Evolutionary conservation across 2,113 vertebrate species (phyloP), one percentile per base, ranked within the genome.

Genomic region (Phalacrocorax carbo): DNA sequence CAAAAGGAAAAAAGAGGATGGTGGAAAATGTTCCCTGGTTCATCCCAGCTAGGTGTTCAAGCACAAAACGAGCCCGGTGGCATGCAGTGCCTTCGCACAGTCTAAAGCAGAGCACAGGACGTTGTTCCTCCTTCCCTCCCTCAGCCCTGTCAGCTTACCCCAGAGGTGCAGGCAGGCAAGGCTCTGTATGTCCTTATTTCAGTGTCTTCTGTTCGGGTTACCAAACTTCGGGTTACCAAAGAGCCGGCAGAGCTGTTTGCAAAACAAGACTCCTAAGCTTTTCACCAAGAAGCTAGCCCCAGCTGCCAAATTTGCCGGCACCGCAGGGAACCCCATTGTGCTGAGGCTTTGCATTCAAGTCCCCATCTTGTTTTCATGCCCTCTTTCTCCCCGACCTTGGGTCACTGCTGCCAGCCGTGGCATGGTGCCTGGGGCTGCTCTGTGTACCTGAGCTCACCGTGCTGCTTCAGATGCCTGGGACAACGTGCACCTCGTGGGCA

Each of bases 241-340:
- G 10, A 86, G 57, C 62, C 2, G 1, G 16, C 60, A 55, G 57
- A 83, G 15, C 38, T 66, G 29, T 78, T 83, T 62, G 48, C 48
- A 48, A 65, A 95, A 82, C 0, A 5, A 65, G 46, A 20, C 27
- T 58, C 38, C 18, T 48, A 30, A 65, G 48, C 0, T 0, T 73
- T 76, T 76, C 48, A 42, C 34, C 30, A 16, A 38, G 60, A 82
- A 58, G 4, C 23, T 42, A 44, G 55, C 40, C 49, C 54, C 61
- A 73, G 40, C 70, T 93, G 75, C 70, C 34, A 23, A 25, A 51
- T 85, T 49, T 55, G 17, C 73, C 3, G 3, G 25, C 46, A 51
- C 66, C 5, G 1, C 44, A 38, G 85, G 79, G 75, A 52, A 46
- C 27, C 38, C 15, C 32, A 1, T 11, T 44, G 34, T 78, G 65